Evolutionary conservation across 2,888 invertebrate genomes (phyloP).

Genomic region (Latrodectus elegans): DNA sequence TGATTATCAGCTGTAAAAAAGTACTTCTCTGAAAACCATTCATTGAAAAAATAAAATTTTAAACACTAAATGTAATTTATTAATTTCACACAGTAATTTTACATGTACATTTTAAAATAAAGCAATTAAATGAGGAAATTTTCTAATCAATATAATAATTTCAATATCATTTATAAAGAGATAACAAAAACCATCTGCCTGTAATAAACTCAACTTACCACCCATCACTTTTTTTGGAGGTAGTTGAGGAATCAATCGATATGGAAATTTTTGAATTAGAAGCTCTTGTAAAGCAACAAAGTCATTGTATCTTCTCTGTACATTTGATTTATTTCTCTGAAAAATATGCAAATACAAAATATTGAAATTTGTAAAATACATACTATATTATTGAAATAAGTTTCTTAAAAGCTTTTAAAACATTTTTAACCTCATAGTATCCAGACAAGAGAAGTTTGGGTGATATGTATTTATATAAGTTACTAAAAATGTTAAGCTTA

Average conservation of each 20-base stretch:
- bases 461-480: too few species aligned
- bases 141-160: too few species aligned
- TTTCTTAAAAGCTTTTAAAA: background rate
- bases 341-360: conserved; percentile 45
- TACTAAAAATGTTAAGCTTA: too few species aligned
- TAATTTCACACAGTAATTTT: too few species aligned
- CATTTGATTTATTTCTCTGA: conserved; percentile 74
- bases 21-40: conserved; percentile 6
- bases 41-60: background rate
- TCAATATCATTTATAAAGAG: too few species aligned
- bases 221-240: conserved; percentile 75
- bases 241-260: conserved; percentile 75
- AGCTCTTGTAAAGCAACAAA: conserved; percentile 76
- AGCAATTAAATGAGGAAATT: background rate
- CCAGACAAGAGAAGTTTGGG: too few species aligned
- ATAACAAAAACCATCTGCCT: too few species aligned
- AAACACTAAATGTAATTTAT: too few species aligned
- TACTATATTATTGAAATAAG: background rate
- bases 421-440: too few species aligned
- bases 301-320: conserved; percentile 76
- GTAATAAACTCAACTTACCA: conserved; percentile 25
- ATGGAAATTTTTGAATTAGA: conserved; percentile 75
- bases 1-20: conserved; percentile 74
- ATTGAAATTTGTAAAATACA: conserved; percentile 7
- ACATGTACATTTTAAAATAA: background rate